Percentiles rank a stretch among this genome's conserved stretches.
Conservation (phyloP, 2,888 invertebrate genomes). For the Achlya flavicornis region DNA sequence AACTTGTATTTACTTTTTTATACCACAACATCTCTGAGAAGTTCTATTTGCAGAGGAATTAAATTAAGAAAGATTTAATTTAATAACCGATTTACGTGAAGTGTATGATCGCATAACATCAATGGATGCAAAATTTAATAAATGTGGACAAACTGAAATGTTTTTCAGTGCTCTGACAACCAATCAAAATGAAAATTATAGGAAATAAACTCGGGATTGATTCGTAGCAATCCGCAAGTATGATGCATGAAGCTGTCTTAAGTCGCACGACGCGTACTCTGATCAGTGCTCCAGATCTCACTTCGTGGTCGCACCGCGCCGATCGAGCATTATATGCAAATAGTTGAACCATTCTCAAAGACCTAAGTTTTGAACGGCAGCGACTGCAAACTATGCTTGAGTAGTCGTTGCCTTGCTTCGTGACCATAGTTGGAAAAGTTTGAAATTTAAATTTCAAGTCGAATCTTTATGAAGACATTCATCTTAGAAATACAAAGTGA, state of each 20-base stretch:
- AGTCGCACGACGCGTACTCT: constrained; percentile 56
- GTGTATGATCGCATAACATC: not conserved
- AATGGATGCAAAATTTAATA: not conserved
- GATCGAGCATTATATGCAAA: constrained; percentile 76
- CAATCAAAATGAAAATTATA: constrained; percentile 15
- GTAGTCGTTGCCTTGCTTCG: not conserved
- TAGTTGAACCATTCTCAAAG: constrained; percentile 55
- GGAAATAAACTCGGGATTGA: constrained; percentile 49
- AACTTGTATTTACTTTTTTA: constrained; percentile 49
- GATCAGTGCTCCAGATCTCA: constrained; percentile 75
- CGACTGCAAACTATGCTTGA: constrained; percentile 32
- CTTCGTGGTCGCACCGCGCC: constrained; percentile 68
- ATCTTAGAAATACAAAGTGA: not conserved
- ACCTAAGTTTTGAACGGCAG: constrained; percentile 57
- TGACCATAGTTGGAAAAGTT: not conserved
- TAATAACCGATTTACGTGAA: too few species aligned
- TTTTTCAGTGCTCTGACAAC: not conserved
- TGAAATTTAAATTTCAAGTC: not conserved
- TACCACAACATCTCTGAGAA: not conserved
- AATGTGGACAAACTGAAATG: not conserved
- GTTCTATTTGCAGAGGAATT: constrained; percentile 34
- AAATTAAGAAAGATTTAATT: too few species aligned
- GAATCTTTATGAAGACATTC: not conserved
- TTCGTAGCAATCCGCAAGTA: constrained; percentile 49
- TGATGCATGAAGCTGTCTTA: constrained; percentile 53